phyloP scores from a whole-genome alignment of 30 jellyfish, hydroid and myxozoan genomes.

The Aurelia sp. region DNA sequence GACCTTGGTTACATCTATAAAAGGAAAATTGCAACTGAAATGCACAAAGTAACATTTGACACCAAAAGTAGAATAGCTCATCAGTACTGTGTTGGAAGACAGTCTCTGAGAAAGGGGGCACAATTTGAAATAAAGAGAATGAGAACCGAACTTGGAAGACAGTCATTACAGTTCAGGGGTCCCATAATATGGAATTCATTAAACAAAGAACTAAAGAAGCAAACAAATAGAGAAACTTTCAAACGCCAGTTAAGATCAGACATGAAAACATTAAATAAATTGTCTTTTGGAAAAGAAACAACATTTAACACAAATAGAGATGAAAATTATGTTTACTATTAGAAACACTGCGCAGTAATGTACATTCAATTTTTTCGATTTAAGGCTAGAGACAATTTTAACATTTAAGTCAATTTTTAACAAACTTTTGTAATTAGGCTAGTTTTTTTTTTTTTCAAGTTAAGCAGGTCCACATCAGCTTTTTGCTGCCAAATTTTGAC shows the following conservation, averaged over 20 bases:
- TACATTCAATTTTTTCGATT: slow-evolving; percentile 4
- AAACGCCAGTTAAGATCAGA: slow-evolving; percentile 47
- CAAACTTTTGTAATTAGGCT: slow-evolving; percentile 38
- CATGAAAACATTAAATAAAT: slow-evolving; percentile 32
- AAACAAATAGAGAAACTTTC: slow-evolving; percentile 42
- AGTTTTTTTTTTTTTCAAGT: slow-evolving; percentile 16
- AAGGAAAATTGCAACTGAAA: slow-evolving; percentile 36
- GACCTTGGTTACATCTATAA: slow-evolving; percentile 43
- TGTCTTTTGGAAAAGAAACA: slow-evolving; percentile 51
- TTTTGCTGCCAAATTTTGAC: not conserved
- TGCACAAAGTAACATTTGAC: slow-evolving; percentile 45
- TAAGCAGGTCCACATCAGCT: slow-evolving; percentile 57
- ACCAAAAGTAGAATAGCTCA: slow-evolving; percentile 30
- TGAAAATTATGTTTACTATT: slow-evolving; percentile 35
- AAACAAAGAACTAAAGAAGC: slow-evolving; percentile 14
- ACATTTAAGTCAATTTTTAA: slow-evolving; percentile 38
- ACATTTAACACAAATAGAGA: slow-evolving; percentile 39
- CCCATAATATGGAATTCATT: not conserved
- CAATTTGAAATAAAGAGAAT: slow-evolving; percentile 21
- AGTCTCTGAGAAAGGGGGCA: slow-evolving; percentile 42
- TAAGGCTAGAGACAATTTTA: slow-evolving; percentile 23
- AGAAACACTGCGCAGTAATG: slow-evolving; percentile 17
- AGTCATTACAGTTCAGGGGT: slow-evolving; percentile 47
- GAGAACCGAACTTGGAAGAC: slow-evolving; percentile 65
- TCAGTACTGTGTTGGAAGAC: slow-evolving; percentile 29